phyloP scores from a whole-genome alignment of 2,888 invertebrate species.

The Chloroclystis v-ata region DNA sequence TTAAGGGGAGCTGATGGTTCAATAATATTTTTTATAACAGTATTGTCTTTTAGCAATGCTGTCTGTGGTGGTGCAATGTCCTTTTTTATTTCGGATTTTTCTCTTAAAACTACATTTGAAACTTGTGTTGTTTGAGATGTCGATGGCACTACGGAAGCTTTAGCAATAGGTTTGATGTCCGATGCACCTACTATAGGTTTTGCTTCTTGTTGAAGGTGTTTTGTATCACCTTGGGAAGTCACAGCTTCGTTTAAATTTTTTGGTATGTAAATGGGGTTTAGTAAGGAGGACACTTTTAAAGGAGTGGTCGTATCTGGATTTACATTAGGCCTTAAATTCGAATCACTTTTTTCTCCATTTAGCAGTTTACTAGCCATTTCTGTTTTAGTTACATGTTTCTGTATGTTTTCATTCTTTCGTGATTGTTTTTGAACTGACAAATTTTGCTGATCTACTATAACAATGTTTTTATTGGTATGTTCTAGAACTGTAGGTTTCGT shows the following conservation, averaged over 20 bases:
- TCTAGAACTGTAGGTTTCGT: constrained; percentile 38
- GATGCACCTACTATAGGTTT: neutral
- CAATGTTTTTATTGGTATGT: constrained; percentile 31
- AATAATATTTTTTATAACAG: constrained; percentile 9
- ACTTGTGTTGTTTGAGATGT: constrained; percentile 4
- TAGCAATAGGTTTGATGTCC: neutral
- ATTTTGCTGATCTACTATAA: constrained; percentile 19
- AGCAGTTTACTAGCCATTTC: constrained; percentile 14
- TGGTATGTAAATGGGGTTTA: constrained; percentile 53
- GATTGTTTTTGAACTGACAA: neutral
- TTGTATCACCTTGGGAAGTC: constrained; percentile 5
- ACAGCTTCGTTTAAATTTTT: constrained; percentile 15
- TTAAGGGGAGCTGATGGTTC: constrained; percentile 2
- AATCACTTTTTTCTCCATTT: constrained; percentile 5
- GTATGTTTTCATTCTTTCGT: constrained; percentile 9
- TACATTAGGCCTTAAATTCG: constrained; percentile 21
- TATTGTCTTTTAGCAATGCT: constrained; percentile 16
- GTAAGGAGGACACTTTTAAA: constrained; percentile 59
- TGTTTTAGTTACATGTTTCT: constrained; percentile 12
- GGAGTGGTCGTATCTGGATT: constrained; percentile 40
- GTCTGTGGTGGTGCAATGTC: constrained; percentile 9
- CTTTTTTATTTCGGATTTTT: constrained; percentile 6
- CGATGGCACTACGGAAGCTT: constrained; percentile 1
- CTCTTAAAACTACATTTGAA: neutral
- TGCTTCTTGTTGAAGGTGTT: neutral